Evolutionary conservation across 2,888 invertebrate genomes (phyloP).

Genomic region (Melanostoma mellinum): DNA sequence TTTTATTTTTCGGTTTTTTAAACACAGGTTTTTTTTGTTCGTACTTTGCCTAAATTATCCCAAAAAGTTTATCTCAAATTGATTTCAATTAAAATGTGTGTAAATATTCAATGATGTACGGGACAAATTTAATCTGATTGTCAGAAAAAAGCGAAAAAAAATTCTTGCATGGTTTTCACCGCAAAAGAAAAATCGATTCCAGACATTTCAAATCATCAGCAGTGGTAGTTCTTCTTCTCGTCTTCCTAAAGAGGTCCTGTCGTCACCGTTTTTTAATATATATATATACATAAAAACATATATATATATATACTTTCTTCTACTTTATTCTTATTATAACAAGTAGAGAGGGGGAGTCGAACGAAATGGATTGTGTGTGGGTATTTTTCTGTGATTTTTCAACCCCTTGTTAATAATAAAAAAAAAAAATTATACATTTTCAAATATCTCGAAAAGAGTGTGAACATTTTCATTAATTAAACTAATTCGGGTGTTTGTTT

Average conservation of each 20-base stretch:
- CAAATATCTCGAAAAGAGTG: constrained; percentile 22
- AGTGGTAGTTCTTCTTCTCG: constrained; percentile 55
- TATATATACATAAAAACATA: background rate
- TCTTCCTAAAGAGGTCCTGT: constrained; percentile 61
- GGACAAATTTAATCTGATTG: constrained; percentile 23
- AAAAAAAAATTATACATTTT: constrained; percentile 9
- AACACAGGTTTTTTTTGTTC: constrained; percentile 46
- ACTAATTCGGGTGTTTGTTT: constrained; percentile 25
- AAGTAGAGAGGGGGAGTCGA: constrained; percentile 33
- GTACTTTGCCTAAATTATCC: constrained; percentile 26
- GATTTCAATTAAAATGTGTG: background rate
- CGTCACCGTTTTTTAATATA: constrained; percentile 48
- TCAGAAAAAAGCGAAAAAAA: constrained; percentile 35
- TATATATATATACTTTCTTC: constrained; percentile 14
- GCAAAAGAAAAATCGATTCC: constrained; percentile 72
- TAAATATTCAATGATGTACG: constrained; percentile 10
- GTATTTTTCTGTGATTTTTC: constrained; percentile 61
- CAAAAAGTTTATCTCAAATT: constrained; percentile 5
- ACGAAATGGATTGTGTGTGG: constrained; percentile 59
- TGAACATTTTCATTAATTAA: constrained; percentile 41
- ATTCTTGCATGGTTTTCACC: constrained; percentile 53
- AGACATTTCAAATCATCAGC: constrained; percentile 67
- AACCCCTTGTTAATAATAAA: constrained; percentile 34
- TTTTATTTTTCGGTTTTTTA: constrained; percentile 59
- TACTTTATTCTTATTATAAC: background rate